phyloP scores from a whole-genome alignment of 37 sponge, comb jelly and placozoan genomes.

The Chondrosia reniformis region DNA sequence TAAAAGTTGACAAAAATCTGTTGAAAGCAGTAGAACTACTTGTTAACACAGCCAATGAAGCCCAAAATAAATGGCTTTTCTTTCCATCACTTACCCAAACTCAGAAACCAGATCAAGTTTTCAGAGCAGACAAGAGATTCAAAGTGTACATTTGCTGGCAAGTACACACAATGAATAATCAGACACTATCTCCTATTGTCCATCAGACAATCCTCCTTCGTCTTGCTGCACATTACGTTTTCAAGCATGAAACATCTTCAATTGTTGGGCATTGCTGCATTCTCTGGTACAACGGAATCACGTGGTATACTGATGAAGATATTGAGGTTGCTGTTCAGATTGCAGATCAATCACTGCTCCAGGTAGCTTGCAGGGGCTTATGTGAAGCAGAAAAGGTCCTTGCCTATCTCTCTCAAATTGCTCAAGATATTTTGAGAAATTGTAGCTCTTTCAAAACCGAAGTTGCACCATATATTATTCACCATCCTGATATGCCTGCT shows the following conservation, averaged over 20 bases:
- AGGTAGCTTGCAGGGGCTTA: neutral
- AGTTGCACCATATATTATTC: no score
- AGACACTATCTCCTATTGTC: neutral
- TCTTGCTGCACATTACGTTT: slow-evolving; percentile 3
- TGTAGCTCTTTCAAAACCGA: no score
- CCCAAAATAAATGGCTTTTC: neutral
- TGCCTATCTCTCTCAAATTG: no score
- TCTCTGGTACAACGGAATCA: slow-evolving; percentile 14
- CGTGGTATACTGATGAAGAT: neutral
- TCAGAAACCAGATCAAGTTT: neutral
- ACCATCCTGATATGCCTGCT: no score
- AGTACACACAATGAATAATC: neutral
- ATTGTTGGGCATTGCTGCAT: neutral
- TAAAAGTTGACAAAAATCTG: neutral
- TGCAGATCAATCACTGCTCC: neutral
- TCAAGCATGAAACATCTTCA: neutral
- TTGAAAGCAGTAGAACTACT: neutral
- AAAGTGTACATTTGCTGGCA: neutral
- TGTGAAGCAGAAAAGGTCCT: neutral
- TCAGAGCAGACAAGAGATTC: neutral
- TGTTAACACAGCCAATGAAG: neutral
- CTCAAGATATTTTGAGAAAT: no score
- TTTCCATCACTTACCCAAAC: neutral
- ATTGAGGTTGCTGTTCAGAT: slow-evolving; percentile 7
- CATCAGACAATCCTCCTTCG: slow-evolving; percentile 9